Conservation (phyloP, 1,140 invertebrate genomes). For the Atta cephalotes region DNA sequence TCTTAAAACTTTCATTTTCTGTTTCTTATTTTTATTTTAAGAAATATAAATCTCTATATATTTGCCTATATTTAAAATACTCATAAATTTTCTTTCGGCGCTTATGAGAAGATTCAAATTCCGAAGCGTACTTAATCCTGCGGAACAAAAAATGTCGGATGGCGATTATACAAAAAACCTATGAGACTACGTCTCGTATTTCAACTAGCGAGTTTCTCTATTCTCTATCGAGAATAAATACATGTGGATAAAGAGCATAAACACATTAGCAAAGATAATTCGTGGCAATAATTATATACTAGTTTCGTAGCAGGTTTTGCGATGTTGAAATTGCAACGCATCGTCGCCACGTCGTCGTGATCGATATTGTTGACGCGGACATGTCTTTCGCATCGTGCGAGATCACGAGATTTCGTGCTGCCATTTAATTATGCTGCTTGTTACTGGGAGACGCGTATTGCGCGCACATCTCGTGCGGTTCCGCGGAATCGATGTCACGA, state of each 20-base stretch:
- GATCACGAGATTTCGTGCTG: slow-evolving; percentile 57
- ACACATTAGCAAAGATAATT: slow-evolving; percentile 42
- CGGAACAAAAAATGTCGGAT: neutral
- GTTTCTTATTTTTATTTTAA: neutral
- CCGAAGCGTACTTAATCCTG: neutral
- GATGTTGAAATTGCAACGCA: slow-evolving; percentile 34
- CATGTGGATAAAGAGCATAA: neutral
- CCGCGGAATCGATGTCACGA: slow-evolving; percentile 49
- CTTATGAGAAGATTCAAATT: neutral
- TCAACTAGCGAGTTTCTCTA: neutral
- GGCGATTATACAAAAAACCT: slow-evolving; percentile 6
- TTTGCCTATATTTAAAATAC: neutral
- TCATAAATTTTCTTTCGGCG: neutral
- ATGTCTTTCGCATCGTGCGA: slow-evolving; percentile 43
- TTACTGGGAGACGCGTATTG: slow-evolving; percentile 26
- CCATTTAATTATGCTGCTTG: slow-evolving; percentile 54
- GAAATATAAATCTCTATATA: neutral
- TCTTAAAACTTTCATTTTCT: neutral
- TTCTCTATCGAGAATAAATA: neutral
- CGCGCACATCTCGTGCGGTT: slow-evolving; percentile 30
- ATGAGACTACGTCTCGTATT: neutral
- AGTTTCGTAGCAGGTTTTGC: slow-evolving; percentile 47
- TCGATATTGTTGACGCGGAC: slow-evolving; percentile 47
- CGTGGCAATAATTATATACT: slow-evolving; percentile 31
- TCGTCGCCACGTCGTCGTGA: slow-evolving; percentile 20